Percentiles rank a stretch among this genome's conserved stretches.
Evolutionary conservation across 2,888 invertebrate species (phyloP).

Genomic region (Ernsta delagoae): DNA sequence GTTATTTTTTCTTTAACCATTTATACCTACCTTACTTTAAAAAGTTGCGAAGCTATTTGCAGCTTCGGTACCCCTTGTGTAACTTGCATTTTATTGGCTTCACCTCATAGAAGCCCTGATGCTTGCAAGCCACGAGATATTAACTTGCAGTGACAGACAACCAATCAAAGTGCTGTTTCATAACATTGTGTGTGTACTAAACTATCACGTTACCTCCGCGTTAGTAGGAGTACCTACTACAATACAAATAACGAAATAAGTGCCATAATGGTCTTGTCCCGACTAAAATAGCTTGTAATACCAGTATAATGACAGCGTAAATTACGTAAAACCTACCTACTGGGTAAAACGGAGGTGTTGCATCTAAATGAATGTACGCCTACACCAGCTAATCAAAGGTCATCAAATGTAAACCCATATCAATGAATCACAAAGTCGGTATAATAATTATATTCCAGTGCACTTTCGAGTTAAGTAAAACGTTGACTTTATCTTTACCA

Average conservation of each 20-base stretch:
- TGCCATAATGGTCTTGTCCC: not conserved
- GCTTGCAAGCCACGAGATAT: not conserved
- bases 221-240: no score
- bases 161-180: not conserved
- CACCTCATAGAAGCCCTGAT: not conserved
- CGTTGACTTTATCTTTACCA: not conserved
- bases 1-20: no score
- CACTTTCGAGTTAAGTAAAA: no score
- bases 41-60: not conserved
- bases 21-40: no score
- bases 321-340: not conserved
- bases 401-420: no score
- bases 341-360: not conserved
- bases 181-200: not conserved
- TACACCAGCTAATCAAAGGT: no score
- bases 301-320: not conserved
- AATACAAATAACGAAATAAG: no score
- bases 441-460: no score
- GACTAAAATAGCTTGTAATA: not conserved
- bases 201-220: no score
- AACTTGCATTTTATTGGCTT: constrained; percentile 19
- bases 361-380: not conserved
- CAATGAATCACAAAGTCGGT: no score
- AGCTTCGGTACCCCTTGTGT: not conserved
- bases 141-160: not conserved